A percentile compares a stretch with the other conserved stretches of the same genome.
Evolutionary conservation across 2,113 vertebrate genomes (phyloP).

Genomic region (Semnornis frantzii): DNA sequence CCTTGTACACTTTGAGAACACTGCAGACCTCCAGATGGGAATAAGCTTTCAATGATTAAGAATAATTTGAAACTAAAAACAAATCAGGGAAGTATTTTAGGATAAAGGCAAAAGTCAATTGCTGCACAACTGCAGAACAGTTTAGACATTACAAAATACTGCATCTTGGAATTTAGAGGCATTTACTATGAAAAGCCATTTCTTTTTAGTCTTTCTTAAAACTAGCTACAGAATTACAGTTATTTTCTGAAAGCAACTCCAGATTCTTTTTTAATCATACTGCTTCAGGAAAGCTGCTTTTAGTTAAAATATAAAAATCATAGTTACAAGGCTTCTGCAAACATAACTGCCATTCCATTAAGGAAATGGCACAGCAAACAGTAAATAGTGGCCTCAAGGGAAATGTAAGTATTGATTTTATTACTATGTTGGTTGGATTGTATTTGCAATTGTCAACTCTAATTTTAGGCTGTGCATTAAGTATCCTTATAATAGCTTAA

Average conservation of each 20-base stretch:
- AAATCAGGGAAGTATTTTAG: constrained; percentile 43
- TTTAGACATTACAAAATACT: background rate
- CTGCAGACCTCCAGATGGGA: constrained; percentile 10
- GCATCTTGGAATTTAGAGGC: background rate
- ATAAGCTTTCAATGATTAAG: constrained; percentile 13
- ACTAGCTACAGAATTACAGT: constrained; percentile 47
- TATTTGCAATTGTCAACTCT: constrained; percentile 88
- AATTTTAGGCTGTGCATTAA: constrained; percentile 84
- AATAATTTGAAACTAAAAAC: constrained; percentile 41
- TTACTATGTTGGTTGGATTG: constrained; percentile 83
- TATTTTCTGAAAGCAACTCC: constrained; percentile 65
- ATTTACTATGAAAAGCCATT: background rate
- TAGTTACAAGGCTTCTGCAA: constrained; percentile 84
- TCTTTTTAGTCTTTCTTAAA: constrained; percentile 24
- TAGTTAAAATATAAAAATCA: constrained; percentile 86
- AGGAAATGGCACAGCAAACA: constrained; percentile 85
- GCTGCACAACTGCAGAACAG: constrained; percentile 32
- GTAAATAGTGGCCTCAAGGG: constrained; percentile 84
- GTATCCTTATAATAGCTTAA: constrained; percentile 78
- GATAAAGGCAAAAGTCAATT: constrained; percentile 26
- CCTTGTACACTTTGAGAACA: background rate
- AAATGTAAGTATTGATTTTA: constrained; percentile 89
- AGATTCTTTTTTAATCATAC: constrained; percentile 69
- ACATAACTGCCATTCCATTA: constrained; percentile 87
- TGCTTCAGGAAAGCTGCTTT: constrained; percentile 81